These are phyloP conservation scores for Graptemys geographica DNA, from an alignment of 2,797 vertebrate species.

Conservation along the genomic window DNA sequence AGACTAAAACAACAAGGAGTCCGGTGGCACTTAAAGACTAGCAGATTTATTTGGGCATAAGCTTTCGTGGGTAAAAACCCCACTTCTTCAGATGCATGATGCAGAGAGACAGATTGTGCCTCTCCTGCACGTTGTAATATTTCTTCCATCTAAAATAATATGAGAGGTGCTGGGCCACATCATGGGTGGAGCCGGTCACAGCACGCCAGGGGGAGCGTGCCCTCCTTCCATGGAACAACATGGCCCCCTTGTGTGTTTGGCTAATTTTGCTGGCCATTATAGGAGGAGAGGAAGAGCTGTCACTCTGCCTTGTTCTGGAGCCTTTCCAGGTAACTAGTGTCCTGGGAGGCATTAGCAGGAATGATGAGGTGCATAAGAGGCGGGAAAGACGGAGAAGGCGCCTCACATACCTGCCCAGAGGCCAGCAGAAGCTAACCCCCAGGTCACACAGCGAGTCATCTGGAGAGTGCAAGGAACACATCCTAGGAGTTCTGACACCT, in stretches of 20 bases:
- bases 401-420: too few species aligned
- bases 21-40: too few species aligned
- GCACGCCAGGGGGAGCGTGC: background rate
- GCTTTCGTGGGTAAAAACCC: too few species aligned
- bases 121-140: background rate
- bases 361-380: background rate
- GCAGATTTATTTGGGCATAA: too few species aligned
- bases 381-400: background rate
- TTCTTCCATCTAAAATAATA: background rate
- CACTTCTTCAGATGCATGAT: too few species aligned
- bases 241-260: background rate
- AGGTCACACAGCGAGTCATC: background rate
- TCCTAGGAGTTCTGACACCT: background rate
- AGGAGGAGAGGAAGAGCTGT: background rate
- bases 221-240: background rate
- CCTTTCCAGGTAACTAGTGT: background rate
- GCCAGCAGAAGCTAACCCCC: too few species aligned
- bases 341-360: background rate
- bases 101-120: background rate
- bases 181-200: background rate
- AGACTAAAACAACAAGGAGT: background rate
- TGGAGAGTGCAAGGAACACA: background rate
- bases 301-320: background rate
- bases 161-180: background rate
- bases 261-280: rapidly evolving